Base-by-base conservation (phyloP, 2,797 vertebrate species). In the Diceros bicornis region DNA sequence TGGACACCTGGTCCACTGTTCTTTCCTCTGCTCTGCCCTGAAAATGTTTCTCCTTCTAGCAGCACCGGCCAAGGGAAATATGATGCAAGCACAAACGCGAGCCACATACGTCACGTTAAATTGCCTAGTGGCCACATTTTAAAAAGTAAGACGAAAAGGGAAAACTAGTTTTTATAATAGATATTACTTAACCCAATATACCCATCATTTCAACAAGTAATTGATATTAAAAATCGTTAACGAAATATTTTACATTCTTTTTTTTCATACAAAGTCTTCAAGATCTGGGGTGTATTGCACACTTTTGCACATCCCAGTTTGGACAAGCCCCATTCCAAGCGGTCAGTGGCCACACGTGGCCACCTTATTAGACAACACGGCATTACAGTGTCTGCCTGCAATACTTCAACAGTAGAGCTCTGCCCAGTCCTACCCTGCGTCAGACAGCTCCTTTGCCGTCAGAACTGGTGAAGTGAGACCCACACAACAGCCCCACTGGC, bases 151-250 rank as follows among this genome's bases (percentile, higher is more conserved):
- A 81, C 64, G 23, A 41, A 89, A 94, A 75, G 12, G 34, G 57
- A 71, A 97, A 97, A 68, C 11, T 91, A 64, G 32, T 79, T 79
- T 21, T 89, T 37, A 66, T 61, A 69, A 94, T 32, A 84, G 29
- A 59, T 72, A 87, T 27, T 37, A 87, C 23, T 68, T 88, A 81
- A 82, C 44, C 11, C 34, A 82, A 50, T 55, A 62, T 69, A 89
- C 57, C 50, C 52, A 93, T 64, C 47, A 68, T 86, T 97, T 91
- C 37, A 83, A 86, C n/a, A 86, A 68, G 37, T 64, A 91, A 92
- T 47, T 20, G 7, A 62, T 44, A 74, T 88, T 88, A n/a, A 78
- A 93, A 92, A 57, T 50, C 68, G 69, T 66, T 89, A 62, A 89
- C 90, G 32, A 96, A 81, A 37, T 72, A 90, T 77, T 85, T 97